Evolutionary conservation across 1,140 invertebrate genomes (phyloP).

Genomic region (Chironomus striatipennis): DNA sequence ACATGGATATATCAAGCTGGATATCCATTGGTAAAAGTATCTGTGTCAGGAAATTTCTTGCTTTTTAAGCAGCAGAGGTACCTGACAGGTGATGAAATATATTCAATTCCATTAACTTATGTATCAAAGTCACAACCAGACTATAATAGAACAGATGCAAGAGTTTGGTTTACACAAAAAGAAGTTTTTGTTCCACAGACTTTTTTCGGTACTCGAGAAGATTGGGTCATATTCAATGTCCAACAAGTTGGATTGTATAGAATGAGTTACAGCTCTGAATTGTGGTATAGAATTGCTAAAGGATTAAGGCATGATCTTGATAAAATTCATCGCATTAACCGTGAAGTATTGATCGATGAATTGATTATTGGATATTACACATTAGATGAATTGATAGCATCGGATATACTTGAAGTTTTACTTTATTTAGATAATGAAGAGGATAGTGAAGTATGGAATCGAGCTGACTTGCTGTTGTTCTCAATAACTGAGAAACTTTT

Average conservation of each 20-base stretch:
- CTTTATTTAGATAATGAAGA: neutral
- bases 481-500: neutral
- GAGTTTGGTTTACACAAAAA: neutral
- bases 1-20: slow-evolving; percentile 79
- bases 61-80: neutral
- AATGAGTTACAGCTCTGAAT: slow-evolving; percentile 45
- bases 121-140: neutral
- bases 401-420: neutral
- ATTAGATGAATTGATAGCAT: neutral
- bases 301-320: slow-evolving; percentile 37
- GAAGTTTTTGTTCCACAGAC: neutral
- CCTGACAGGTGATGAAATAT: neutral
- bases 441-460: neutral
- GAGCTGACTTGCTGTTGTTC: neutral
- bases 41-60: neutral
- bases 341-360: slow-evolving; percentile 36
- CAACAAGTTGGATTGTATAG: slow-evolving; percentile 49
- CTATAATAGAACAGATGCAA: neutral
- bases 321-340: slow-evolving; percentile 52
- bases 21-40: slow-evolving; percentile 46
- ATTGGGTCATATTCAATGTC: slow-evolving; percentile 47
- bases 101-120: neutral
- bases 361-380: neutral
- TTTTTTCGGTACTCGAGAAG: slow-evolving; percentile 27
- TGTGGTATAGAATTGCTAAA: slow-evolving; percentile 42